Evolutionary conservation across 2,888 invertebrate species (phyloP), one percentile per base, ranked within the genome.

Genomic region (Phanerotoma sp.): DNA sequence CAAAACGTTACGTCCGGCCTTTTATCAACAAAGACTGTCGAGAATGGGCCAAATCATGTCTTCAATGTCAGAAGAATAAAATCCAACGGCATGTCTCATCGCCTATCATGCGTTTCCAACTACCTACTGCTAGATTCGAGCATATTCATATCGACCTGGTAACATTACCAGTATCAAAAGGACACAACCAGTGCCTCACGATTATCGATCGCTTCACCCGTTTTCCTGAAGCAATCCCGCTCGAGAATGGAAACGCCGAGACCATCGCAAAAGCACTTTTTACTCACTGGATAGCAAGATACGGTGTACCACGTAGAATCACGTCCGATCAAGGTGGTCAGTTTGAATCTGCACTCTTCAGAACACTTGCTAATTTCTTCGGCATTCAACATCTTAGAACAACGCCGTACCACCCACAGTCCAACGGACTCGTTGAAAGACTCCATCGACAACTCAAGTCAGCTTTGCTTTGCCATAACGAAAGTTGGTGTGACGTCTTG

Each of bases 51-150:
- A 20, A 21, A 22, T 5, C 28, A 3, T 32, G 41, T 13, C 25
- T 32, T 5, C 25, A 25, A 5, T 50, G 41, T 15, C 41, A 50
- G 21, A 25, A n/a, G 5, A 33, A 41, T 21, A 41, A 50, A 16
- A 13, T 50, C 2, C 28, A 38, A 3, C 38, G 22, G 7, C 41
- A 50, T 21, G 32, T 30, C 2, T 11, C 20, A 4, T 11, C 32
- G 5, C 41, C 33, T 2, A 18, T 50, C 6, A 11, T 18, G 20
- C 20, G 11, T n/a, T 50, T 50, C 9, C 9, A 20, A 13, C 32
- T 25, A 7, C 33, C 50, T 15, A 41, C 42, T 11, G 25, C 22
- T 10, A 38, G 50, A 3, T 30, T 50, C 22, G 21, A 41, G 21
- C 42, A 33, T n/a, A n/a, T n/a, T n/a, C n/a, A n/a, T n/a, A n/a